A percentile compares a stretch with the other conserved stretches of the same genome.
phyloP scores from a whole-genome alignment of 2,797 vertebrate genomes.

The Catamblyrhynchus diadema region DNA sequence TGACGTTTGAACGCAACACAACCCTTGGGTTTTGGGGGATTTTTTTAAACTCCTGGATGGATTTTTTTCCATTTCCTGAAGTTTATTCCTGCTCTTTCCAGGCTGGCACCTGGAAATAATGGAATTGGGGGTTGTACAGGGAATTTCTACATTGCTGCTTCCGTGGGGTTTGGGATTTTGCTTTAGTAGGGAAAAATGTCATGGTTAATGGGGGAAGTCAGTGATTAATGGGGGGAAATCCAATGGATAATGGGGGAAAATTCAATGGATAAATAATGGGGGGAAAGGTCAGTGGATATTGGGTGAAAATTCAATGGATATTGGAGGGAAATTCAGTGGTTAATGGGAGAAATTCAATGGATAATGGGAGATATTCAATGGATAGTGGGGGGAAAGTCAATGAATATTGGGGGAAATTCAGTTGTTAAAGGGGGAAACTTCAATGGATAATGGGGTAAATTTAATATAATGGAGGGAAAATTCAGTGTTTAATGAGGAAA shows the following conservation, averaged over 20 bases:
- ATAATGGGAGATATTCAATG: neutral
- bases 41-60: no score
- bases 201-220: no score
- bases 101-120: neutral
- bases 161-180: neutral
- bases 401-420: neutral
- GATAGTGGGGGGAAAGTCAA: neutral
- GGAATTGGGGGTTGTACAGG: fast-evolving
- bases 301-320: neutral
- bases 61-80: neutral
- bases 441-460: no score
- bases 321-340: no score
- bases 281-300: neutral
- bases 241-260: neutral
- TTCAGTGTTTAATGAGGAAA: neutral
- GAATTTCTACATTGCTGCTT: neutral
- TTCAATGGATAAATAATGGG: neutral
- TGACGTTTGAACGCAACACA: fast-evolving
- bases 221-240: no score
- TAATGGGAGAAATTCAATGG: neutral
- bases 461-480: no score
- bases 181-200: neutral
- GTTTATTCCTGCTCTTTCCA: neutral
- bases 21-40: fast-evolving
- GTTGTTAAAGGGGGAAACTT: neutral